Base-by-base conservation (phyloP, 2,113 vertebrate species). In the Brachyhypopomus occidentalis region DNA sequence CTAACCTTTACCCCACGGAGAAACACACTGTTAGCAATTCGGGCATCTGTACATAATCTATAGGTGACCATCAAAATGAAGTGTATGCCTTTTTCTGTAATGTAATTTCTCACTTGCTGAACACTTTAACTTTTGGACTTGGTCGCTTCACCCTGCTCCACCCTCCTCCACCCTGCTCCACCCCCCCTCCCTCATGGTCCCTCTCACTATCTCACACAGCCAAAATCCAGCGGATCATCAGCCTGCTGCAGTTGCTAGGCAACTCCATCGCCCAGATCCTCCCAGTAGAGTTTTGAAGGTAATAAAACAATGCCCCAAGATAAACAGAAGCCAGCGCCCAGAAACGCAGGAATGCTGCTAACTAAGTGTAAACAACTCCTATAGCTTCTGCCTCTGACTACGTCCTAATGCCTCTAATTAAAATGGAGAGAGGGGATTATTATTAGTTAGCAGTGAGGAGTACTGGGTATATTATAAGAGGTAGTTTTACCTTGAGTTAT, bases 271-370 rank as follows among this genome's bases (percentile, higher is more conserved):
- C 91, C 92, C 75, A 90, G 88, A 92, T 93, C 90, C 90, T 87
- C 92, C 92, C 91, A 86, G 89, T 79, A 88, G 91, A 92, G 87
- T 92, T 92, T 90, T 86, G 90, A 88, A 92, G 92, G 92, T 91
- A 94, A 94, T 94, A 93, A 94, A 94, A 94, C 91, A 92, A 92
- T 92, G 92, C 91, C 92, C 90, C 86, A 89, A 94, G 92, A 94
- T 91, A 94, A 93, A 92, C 91, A 91, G 87, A 84, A 59, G 86
- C 87, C 87, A 89, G 82, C 90, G 73, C 90, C 88, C 73, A 81
- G 85, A 87, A 86, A 90, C 66, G 52, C 79, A 58, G 60, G 76
- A 56, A 64, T 55, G 22, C 75, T 56, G 62, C 76, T 85, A 85
- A 85, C 59, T 83, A 81, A 76, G 73, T 78, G 64, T 86, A 86